A percentile compares a stretch with the other conserved stretches of the same genome.
Conservation (phyloP, 2,797 vertebrate genomes). For the Todus mexicanus region DNA sequence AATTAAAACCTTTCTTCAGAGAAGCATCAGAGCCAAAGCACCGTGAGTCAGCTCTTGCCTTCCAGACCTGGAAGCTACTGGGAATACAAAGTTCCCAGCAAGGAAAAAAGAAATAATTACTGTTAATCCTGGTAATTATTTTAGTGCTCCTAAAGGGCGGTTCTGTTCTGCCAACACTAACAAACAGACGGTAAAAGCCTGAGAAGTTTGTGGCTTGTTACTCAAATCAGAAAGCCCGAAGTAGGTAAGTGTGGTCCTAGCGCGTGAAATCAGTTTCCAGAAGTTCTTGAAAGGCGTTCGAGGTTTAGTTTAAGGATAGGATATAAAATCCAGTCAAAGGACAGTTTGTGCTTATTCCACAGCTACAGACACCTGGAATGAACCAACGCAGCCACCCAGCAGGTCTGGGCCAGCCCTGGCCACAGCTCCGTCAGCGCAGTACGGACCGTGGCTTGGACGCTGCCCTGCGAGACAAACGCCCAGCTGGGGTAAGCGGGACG, state of each 20-base stretch:
- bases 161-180: neutral
- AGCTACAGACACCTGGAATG: neutral
- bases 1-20: neutral
- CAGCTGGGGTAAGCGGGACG: fast-evolving
- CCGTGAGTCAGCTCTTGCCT: neutral
- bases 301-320: fast-evolving
- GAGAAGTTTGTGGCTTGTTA: neutral
- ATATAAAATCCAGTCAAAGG: neutral
- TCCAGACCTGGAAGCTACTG: neutral
- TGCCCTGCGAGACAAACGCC: fast-evolving
- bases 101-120: conserved; percentile 17
- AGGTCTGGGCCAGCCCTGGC: neutral
- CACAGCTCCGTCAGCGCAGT: fast-evolving
- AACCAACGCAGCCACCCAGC: neutral
- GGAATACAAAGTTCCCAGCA: neutral
- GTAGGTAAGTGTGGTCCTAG: neutral
- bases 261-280: neutral
- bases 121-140: neutral
- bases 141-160: neutral
- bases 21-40: neutral
- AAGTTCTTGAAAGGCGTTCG: neutral
- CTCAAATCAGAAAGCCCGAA: neutral
- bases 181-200: neutral
- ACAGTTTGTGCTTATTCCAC: neutral
- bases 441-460: neutral